Conservation (phyloP, 2,888 invertebrate species). For the Habrosyne pyritoides region DNA sequence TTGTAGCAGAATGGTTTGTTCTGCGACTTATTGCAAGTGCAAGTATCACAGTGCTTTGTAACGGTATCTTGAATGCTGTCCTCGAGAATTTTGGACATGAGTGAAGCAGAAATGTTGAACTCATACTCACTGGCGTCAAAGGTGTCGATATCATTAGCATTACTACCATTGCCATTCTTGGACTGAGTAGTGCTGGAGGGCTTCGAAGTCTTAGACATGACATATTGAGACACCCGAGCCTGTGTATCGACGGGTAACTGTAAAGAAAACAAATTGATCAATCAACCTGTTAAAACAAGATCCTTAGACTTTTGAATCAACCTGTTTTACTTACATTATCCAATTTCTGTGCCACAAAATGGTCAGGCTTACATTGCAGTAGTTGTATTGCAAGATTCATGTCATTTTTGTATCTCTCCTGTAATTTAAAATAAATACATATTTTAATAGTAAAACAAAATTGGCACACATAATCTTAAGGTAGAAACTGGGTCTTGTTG, state of each 20-base stretch:
- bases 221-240: conserved; percentile 92
- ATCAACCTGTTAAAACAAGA: conserved; percentile 1
- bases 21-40: conserved; percentile 86
- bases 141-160: conserved; percentile 72
- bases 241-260: conserved; percentile 96
- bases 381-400: conserved; percentile 96
- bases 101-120: conserved; percentile 92
- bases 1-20: conserved; percentile 81
- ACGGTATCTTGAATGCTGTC: conserved; percentile 92
- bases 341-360: conserved; percentile 95
- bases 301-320: not conserved
- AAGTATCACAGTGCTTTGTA: conserved; percentile 92
- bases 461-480: conserved; percentile 1
- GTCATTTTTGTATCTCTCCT: conserved; percentile 97
- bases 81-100: conserved; percentile 95
- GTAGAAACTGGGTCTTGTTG: too few relatives aligned
- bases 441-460: conserved; percentile 8
- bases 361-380: conserved; percentile 96
- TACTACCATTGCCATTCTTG: conserved; percentile 49
- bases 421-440: conserved; percentile 55
- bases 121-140: conserved; percentile 85
- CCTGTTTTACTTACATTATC: conserved; percentile 88
- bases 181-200: conserved; percentile 71
- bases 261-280: conserved; percentile 42
- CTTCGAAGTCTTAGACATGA: conserved; percentile 84